A percentile compares a stretch with the other conserved stretches of the same genome.
These are phyloP conservation scores for Neodon shergylaensis DNA, from an alignment of 2,113 vertebrate species.

Conservation along the genomic window DNA sequence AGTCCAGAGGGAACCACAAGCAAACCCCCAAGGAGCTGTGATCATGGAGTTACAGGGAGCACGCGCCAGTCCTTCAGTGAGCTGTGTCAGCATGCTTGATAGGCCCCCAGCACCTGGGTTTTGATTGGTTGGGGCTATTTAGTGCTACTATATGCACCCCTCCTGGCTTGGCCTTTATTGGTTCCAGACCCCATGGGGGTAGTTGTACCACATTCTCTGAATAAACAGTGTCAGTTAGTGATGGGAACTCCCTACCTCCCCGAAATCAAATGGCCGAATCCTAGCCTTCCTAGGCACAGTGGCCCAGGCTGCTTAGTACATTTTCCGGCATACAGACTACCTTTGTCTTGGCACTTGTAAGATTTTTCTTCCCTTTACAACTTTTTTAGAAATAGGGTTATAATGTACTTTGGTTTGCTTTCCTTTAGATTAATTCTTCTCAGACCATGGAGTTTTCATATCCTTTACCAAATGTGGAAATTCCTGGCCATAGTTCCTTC, in stretches of 20 bases:
- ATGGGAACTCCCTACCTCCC: no score
- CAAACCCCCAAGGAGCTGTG: no score
- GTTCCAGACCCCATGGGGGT: background rate
- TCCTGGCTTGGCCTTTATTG: background rate
- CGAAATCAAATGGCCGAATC: no score
- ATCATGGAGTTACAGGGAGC: background rate
- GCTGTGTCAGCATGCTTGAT: background rate
- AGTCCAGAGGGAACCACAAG: background rate
- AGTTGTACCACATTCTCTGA: background rate
- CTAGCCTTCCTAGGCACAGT: background rate
- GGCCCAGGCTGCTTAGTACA: fast-evolving
- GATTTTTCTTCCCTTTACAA: background rate
- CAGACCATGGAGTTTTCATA: background rate
- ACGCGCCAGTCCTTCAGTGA: background rate
- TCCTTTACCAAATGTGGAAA: background rate
- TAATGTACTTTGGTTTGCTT: background rate
- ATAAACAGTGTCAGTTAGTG: background rate
- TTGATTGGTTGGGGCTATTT: background rate
- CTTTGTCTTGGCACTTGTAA: no score
- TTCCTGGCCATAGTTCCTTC: background rate
- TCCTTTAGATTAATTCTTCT: background rate
- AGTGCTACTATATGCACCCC: background rate
- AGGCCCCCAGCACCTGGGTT: background rate
- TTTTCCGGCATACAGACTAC: no score
- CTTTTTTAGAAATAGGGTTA: background rate